These are phyloP conservation scores for Vultur gryphus DNA, from an alignment of 2,797 vertebrate species.

Conservation along the genomic window DNA sequence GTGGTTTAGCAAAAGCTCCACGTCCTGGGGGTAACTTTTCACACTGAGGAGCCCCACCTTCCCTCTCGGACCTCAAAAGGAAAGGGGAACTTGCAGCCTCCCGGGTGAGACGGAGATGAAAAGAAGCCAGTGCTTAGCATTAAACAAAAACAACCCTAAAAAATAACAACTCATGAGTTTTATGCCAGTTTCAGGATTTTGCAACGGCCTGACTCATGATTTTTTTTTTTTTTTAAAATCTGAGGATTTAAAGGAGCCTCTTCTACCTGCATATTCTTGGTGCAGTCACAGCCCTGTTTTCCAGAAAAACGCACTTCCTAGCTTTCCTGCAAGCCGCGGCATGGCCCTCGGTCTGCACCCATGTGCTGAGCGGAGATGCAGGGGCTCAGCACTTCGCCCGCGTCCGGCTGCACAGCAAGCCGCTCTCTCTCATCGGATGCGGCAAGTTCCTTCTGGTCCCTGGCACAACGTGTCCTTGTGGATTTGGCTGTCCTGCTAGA, in stretches of 20 bases:
- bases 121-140: neutral
- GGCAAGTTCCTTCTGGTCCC: neutral
- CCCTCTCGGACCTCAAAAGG: neutral
- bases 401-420: neutral
- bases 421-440: fast-evolving
- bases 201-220: neutral
- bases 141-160: neutral
- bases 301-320: neutral
- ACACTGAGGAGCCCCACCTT: neutral
- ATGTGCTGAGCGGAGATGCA: neutral
- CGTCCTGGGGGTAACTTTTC: neutral
- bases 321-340: neutral
- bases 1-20: neutral
- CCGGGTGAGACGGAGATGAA: neutral
- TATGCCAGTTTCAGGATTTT: neutral
- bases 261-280: neutral
- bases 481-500: neutral
- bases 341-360: fast-evolving
- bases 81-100: neutral
- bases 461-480: neutral
- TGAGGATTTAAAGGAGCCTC: neutral
- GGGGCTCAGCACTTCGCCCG: neutral
- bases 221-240: neutral
- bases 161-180: neutral
- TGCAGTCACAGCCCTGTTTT: neutral